Evolutionary conservation across 2,113 vertebrate genomes (phyloP), one percentile per base, ranked within the genome.

Genomic region (Aptenodytes forsteri): DNA sequence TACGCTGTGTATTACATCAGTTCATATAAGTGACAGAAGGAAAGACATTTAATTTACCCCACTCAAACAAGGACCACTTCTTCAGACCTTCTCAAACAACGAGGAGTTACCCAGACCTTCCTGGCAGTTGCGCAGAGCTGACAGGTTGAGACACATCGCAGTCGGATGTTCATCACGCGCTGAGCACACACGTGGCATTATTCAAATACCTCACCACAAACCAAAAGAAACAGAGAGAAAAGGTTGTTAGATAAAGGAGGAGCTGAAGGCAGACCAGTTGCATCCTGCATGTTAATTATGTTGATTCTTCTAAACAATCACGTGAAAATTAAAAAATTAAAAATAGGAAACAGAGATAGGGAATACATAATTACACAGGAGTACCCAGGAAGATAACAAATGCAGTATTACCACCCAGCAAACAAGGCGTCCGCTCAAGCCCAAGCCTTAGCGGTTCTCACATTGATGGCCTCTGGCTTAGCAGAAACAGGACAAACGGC

Each of bases 1-100:
- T 1, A 2, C 1, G 0, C n/a, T 4, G 14, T 1, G 21, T 10
- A 5, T 32, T 6, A 12, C 30, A 20, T 3, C 76, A 32, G n/a
- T 10, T 38, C 80, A 36, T 27, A 0, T 0, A 14, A 34, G 6
- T 40, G 80, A 32, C 71, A 72, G 80, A n/a, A 55, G 71, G 52
- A 46, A 19, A 59, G 58, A 64, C 16, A 1, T 27, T 52, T 54
- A 10, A 52, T 58, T 47, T 6, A 59, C 47, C 44, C 62, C 76
- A 12, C 52, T 59, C 92, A 47, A 32, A 67, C 75, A 73, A 47
- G 59, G 3, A 16, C 13, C 23, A 2, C 44, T 64, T 23, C 67
- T 59, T n/a, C 67, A 78, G 89, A 14, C 32, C 79, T 56, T 17
- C 50, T 49, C 83, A n/a, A 7, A 18, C 46, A 79, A 13, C 1